phyloP scores from a whole-genome alignment of 2,113 vertebrate species.

The Blennius ocellaris region DNA sequence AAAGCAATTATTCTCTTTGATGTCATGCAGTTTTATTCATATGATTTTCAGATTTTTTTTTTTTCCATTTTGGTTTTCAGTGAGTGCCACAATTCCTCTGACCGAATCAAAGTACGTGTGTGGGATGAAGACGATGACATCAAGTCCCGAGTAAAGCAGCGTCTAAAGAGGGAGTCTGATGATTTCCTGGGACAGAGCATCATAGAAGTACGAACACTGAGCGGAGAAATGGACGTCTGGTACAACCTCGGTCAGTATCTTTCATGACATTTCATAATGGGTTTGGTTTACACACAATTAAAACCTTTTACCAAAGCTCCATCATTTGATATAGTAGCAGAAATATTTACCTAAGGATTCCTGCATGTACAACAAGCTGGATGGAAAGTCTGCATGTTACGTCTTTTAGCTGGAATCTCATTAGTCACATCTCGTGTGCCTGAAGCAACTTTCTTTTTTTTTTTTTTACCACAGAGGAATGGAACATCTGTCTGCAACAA shows the following conservation, averaged over 20 bases:
- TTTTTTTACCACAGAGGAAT: no score
- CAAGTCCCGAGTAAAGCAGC: slow-evolving; percentile 97
- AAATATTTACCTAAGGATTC: no score
- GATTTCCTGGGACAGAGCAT: slow-evolving; percentile 99
- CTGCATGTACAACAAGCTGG: no score
- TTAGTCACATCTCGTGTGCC: slow-evolving; percentile 31
- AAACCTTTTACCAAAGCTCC: no score
- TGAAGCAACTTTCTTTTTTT: slow-evolving; percentile 4
- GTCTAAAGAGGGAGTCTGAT: slow-evolving; percentile 96
- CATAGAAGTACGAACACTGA: slow-evolving; percentile 97
- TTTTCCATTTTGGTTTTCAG: slow-evolving; percentile 71
- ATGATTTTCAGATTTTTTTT: background rate
- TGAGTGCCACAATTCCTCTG: slow-evolving; percentile 99
- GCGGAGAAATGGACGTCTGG: slow-evolving; percentile 99
- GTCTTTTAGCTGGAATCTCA: slow-evolving; percentile 24
- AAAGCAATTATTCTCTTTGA: no score
- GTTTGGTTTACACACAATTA: background rate
- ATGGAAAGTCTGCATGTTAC: background rate
- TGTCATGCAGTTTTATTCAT: no score
- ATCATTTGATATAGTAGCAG: no score
- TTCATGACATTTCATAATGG: background rate
- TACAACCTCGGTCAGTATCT: slow-evolving; percentile 94
- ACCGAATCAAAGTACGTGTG: slow-evolving; percentile 97
- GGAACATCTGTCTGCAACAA: no score
- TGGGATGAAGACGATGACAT: slow-evolving; percentile 99